Base-by-base conservation (phyloP, 2,888 invertebrate species). In the Orthosia gracilis region DNA sequence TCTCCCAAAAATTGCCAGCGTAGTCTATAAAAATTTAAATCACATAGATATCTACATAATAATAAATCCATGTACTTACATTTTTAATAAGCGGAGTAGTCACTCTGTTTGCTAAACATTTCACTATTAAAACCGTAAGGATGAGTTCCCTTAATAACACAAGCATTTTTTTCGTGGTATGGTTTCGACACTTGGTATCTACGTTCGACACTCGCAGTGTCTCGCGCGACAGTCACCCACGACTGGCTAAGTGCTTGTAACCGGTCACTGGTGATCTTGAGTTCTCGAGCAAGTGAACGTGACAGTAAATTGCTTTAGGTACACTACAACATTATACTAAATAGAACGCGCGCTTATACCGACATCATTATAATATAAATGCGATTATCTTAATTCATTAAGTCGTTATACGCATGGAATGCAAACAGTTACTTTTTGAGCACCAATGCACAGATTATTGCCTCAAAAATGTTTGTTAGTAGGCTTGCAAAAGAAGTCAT, bases 1-100 rank as follows among this genome's bases (percentile, higher is more conserved):
- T 1, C 12, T 17, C 66, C 21, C 61, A 69, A 82, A 82, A 59
- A 52, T 18, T 2, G 4, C 21, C 31, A 50, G 2, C 40, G 13
- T 23, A 18, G 1, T 26, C 23, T 1, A 50, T 9, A 15, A 23
- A 21, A 58, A 49, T 18, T 49, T 23, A 54, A 13, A 55, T 18
- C 31, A 26, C 2, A 57, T 4, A n/a, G n/a, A n/a, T n/a, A n/a
- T n/a, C n/a, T n/a, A n/a, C 55, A 80, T 58, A 45, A 1, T 9
- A 64, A 13, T 52, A 65, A 11, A 21, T 52, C 18, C 61, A 66
- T 45, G 40, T 55, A 94, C 95, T 94, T 90, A 95, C 95, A 80
- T 93, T 95, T 88, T 93, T 95, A 83, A 96, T 95, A 13, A 96
- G 88, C 50, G 95, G 95, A 18, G 92, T 88, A 12, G 89, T 84